These are phyloP conservation scores for Rachycentron canadum DNA, from an alignment of 2,797 vertebrate genomes.

Conservation along the genomic window DNA sequence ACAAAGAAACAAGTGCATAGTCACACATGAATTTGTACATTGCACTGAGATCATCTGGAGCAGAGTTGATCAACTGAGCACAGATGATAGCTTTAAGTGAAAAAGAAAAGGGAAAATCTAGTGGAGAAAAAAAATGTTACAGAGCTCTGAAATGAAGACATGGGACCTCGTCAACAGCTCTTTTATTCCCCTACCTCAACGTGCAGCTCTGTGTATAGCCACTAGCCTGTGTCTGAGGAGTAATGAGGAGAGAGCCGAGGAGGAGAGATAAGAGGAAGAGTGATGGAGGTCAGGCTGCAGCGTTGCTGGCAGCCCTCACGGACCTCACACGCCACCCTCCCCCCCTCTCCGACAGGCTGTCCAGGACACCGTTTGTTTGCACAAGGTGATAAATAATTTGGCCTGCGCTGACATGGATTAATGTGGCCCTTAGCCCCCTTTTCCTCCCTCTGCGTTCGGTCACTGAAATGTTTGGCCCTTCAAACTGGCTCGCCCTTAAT, in stretches of 20 bases:
- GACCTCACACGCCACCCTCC: slow-evolving; percentile 63
- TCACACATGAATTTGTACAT: slow-evolving; percentile 28
- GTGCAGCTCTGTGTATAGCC: slow-evolving; percentile 52
- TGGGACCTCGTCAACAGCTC: slow-evolving; percentile 55
- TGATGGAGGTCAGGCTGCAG: slow-evolving; percentile 84
- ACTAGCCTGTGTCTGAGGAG: slow-evolving; percentile 71
- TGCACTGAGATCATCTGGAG: slow-evolving; percentile 37
- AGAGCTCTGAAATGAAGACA: slow-evolving; percentile 67
- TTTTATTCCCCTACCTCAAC: slow-evolving; percentile 44
- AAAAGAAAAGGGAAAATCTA: slow-evolving; percentile 16
- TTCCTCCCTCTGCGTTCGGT: slow-evolving; percentile 78
- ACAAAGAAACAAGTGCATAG: slow-evolving; percentile 45
- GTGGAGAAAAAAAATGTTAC: slow-evolving; percentile 41
- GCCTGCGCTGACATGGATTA: slow-evolving; percentile 85
- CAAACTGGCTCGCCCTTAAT: slow-evolving; percentile 45
- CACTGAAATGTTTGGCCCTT: slow-evolving; percentile 77
- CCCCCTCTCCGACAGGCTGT: slow-evolving; percentile 63
- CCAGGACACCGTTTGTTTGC: slow-evolving; percentile 84
- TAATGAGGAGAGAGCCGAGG: slow-evolving; percentile 82
- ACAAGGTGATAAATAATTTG: slow-evolving; percentile 90
- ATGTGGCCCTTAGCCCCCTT: slow-evolving; percentile 84
- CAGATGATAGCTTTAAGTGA: slow-evolving; percentile 41
- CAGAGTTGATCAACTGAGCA: slow-evolving; percentile 33
- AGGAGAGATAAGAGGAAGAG: slow-evolving; percentile 82
- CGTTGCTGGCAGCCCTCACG: slow-evolving; percentile 73